phyloP scores from a whole-genome alignment of 2,888 invertebrate species.

The Hypercompe scribonia region DNA sequence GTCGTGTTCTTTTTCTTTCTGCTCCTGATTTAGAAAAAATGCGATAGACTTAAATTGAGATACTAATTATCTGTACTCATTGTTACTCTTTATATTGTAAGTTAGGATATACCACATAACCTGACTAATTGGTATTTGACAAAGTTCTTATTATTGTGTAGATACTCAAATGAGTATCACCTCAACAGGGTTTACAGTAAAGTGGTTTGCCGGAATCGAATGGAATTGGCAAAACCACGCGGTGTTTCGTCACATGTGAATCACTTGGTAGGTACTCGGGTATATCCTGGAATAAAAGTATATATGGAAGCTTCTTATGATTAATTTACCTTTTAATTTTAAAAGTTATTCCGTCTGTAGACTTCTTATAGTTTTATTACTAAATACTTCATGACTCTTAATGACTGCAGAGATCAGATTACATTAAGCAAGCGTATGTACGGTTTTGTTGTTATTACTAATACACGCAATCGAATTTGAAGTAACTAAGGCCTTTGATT shows the following conservation, averaged over 20 bases:
- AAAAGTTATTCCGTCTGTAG: not conserved
- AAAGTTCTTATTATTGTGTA: too few relatives aligned
- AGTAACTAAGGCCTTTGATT: too few relatives aligned
- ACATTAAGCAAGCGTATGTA: too few relatives aligned
- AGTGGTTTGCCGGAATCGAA: not conserved
- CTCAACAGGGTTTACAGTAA: not conserved
- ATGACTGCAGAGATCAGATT: too few relatives aligned
- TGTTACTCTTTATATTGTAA: too few relatives aligned
- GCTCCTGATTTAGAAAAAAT: constrained; percentile 69
- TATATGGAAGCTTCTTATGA: too few relatives aligned
- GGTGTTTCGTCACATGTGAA: not conserved
- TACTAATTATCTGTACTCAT: too few relatives aligned
- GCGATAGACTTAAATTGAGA: not conserved
- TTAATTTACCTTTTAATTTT: not conserved
- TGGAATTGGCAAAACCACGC: not conserved
- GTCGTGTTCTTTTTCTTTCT: constrained; percentile 89
- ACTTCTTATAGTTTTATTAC: not conserved
- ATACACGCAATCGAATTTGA: too few relatives aligned
- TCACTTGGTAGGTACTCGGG: not conserved
- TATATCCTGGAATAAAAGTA: too few relatives aligned
- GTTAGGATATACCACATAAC: too few relatives aligned
- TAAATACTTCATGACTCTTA: too few relatives aligned
- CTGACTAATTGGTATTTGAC: too few relatives aligned
- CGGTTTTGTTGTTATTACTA: not conserved
- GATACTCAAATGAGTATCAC: not conserved